Evolutionary conservation across 1,140 invertebrate genomes (phyloP), one percentile per base, ranked within the genome.

Genomic region (Ostrea edulis): DNA sequence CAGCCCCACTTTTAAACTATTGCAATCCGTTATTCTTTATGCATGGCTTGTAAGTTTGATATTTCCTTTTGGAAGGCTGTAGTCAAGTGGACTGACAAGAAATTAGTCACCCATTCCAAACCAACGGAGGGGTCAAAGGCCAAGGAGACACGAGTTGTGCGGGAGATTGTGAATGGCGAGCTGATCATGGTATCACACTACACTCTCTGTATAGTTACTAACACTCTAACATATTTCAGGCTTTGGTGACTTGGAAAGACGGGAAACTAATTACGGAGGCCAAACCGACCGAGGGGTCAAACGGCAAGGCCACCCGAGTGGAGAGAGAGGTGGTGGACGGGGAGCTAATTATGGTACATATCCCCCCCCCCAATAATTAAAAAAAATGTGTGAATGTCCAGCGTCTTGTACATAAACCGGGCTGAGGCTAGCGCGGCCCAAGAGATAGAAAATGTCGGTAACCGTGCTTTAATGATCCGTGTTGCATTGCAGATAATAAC

Each of bases 261-360:
- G 88, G 88, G 7, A 89, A 87, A 89, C 68, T 89, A 7, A 87
- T 87, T 0, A 89, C 88, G 14, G 71, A 62, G 22, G 86, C 88
- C 12, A 82, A 65, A 17, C 88, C 88, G 9, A 82, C 86, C 9
- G 88, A 85, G 54, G 88, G 86, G 55, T 89, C 88, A 62, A 89
- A 89, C 22, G 88, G 29, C 22, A 89, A 87, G 54, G 65, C 88
- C 9, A 89, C 88, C 20, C 25, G 71, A 9, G 86, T 89, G 25
- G 83, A 87, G 58, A 87, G 88, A 87, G 35, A 55, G 54, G 44
- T 87, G 20, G 88, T 51, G 55, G 68, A 62, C 0, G 88, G 87
- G 5, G 53, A 89, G 35, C 71, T 89, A n/a, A 82, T 89, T 4
- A 89, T 89, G 88, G 88, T 89, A 53, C n/a, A 52, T 53, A 53